Base-by-base conservation (phyloP, 2,888 invertebrate species). In the Ypsolopha sequella region DNA sequence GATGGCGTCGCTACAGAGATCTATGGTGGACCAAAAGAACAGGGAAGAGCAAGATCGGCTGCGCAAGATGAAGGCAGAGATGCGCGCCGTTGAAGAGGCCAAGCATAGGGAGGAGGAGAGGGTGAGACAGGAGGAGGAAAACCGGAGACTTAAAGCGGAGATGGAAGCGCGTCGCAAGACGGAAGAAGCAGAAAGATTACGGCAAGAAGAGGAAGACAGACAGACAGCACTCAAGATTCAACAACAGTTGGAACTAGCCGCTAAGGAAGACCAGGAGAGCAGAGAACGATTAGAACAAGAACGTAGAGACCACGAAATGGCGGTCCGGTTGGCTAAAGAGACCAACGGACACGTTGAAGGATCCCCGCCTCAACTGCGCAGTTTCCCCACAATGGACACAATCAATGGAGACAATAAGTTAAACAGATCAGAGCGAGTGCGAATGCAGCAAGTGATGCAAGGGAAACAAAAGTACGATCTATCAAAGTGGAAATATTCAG, bases 401-500 rank as follows among this genome's bases (percentile, higher is more conserved):
- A 65, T 86, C 72, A 87, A 86, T 67, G 87, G 87, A 67, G 87
- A 86, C 70, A 82, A 86, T 87, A 87, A 84, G 63, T 84, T 87
- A 65, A 87, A 87, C 87, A 87, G 96, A 81, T 95, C 95, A 41
- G 94, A 94, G 67, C 91, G 93, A 55, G 93, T 94, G 6, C 88
- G 93, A 57, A 92, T 92, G 73, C 93, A 94, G 75, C 93, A 93
- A 66, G 92, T 92, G 56, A 89, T 91, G 63, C 88, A 92, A 67
- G 92, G 91, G 56, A 93, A 93, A 65, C 92, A 94, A 69, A 98
- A 98, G 73, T 93, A 94, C 80, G 98, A 99, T 80, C 88, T 99
- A 52, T 95, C 96, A 39, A 97, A 97, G 70, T 99, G 98, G 98
- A 98, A 97, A 76, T 99, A 99, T 82, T 98, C 98, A 0, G 97